These are phyloP conservation scores for Melinopterus prodromus DNA, from an alignment of 2,888 invertebrate species.

Conservation along the genomic window DNA sequence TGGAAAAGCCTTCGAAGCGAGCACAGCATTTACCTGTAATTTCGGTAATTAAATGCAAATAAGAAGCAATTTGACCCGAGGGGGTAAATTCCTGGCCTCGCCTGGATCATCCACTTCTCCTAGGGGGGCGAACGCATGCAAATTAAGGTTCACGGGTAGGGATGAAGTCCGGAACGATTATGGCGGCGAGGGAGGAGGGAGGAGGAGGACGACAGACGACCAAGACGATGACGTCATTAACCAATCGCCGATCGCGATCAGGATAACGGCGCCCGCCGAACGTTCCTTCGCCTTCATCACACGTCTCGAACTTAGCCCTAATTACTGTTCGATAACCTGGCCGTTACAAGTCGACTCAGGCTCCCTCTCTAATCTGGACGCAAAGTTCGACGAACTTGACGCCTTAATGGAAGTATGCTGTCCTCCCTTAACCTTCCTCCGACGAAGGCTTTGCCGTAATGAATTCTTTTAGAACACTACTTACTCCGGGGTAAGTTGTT, in stretches of 20 bases:
- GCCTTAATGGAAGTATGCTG: neutral
- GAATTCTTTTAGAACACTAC: too few relatives aligned
- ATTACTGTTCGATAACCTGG: neutral
- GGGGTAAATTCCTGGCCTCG: neutral
- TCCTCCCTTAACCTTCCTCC: neutral
- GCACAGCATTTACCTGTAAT: neutral
- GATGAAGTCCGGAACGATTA: neutral
- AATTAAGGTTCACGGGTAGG: neutral
- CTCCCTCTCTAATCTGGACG: neutral
- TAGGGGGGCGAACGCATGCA: neutral
- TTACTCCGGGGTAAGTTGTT: too few relatives aligned
- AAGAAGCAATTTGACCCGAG: constrained; percentile 4
- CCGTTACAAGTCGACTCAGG: neutral
- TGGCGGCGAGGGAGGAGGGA: neutral
- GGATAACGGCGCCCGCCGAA: neutral
- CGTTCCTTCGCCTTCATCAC: neutral
- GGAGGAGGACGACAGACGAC: neutral
- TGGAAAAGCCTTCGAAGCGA: neutral
- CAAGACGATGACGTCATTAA: neutral
- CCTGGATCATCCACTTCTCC: neutral
- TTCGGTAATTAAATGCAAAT: constrained; percentile 4
- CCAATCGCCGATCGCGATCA: neutral
- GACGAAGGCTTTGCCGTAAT: too few relatives aligned
- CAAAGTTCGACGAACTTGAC: neutral
- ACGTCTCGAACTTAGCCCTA: neutral